Conservation (phyloP, 1,140 invertebrate genomes). For the Macrobrachium rosenbergii region DNA sequence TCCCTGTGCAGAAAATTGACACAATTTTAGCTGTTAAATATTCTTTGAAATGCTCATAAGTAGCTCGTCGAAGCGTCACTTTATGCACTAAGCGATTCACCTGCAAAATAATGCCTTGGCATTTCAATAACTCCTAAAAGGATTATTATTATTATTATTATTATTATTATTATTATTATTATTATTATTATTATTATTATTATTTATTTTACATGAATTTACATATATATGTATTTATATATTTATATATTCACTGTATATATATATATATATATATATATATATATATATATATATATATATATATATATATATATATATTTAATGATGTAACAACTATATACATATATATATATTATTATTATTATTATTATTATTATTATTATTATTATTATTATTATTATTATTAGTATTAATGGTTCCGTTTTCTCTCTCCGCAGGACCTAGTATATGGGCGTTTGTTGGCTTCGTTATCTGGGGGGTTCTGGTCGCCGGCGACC, state of each 20-base stretch:
- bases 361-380: constrained; percentile 8
- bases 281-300: neutral
- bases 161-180: too few species aligned
- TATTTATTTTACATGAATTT: too few species aligned
- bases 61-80: too few species aligned
- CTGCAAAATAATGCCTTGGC: too few species aligned
- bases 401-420: neutral
- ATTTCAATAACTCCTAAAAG: too few species aligned
- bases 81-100: too few species aligned
- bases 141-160: too few species aligned
- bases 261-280: neutral
- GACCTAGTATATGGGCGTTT: constrained; percentile 12
- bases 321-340: too few species aligned
- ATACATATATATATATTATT: neutral
- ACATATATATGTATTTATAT: neutral
- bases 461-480: neutral
- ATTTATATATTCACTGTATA: neutral
- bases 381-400: constrained; percentile 14
- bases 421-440: neutral
- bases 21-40: too few species aligned
- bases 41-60: too few species aligned
- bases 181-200: too few species aligned
- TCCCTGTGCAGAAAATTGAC: too few species aligned
- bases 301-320: neutral
- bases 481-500: neutral